A percentile compares a stretch with the other conserved stretches of the same genome.
These are phyloP conservation scores for Protaetia brevitarsis DNA, from an alignment of 1,140 invertebrate species.

Conservation along the genomic window DNA sequence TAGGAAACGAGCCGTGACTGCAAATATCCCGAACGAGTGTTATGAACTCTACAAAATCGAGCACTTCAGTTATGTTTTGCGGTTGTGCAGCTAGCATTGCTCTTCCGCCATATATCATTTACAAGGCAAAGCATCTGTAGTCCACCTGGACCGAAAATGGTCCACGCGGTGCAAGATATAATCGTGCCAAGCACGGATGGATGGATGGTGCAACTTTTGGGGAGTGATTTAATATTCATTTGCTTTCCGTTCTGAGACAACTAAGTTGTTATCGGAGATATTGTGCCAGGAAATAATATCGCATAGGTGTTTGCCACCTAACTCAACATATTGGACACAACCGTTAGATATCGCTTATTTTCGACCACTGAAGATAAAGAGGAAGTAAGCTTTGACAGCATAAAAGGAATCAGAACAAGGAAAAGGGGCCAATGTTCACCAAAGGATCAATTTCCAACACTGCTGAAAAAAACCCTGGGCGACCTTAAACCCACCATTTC, in stretches of 20 bases:
- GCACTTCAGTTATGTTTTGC: too few species aligned
- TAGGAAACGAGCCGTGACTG: too few species aligned
- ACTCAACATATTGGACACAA: neutral
- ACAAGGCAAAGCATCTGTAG: too few species aligned
- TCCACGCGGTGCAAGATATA: constrained; percentile 19
- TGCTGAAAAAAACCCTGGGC: neutral
- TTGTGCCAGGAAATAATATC: neutral
- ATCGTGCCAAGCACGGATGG: constrained; percentile 2
- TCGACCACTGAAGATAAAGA: neutral
- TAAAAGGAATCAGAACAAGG: neutral
- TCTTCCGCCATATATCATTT: too few species aligned
- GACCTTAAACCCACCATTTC: neutral
- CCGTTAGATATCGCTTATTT: neutral
- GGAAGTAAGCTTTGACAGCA: neutral
- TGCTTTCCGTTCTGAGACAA: neutral
- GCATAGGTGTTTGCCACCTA: too few species aligned
- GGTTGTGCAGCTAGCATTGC: too few species aligned
- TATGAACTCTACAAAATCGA: too few species aligned
- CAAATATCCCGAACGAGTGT: too few species aligned
- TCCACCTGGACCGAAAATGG: constrained; percentile 22
- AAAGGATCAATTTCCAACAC: too few species aligned
- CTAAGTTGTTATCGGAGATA: neutral
- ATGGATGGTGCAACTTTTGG: constrained; percentile 10
- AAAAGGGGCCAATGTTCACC: too few species aligned
- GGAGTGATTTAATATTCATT: constrained; percentile 16